phyloP scores from a whole-genome alignment of 1,140 invertebrate species.

The Daktulosphaira vitifoliae region DNA sequence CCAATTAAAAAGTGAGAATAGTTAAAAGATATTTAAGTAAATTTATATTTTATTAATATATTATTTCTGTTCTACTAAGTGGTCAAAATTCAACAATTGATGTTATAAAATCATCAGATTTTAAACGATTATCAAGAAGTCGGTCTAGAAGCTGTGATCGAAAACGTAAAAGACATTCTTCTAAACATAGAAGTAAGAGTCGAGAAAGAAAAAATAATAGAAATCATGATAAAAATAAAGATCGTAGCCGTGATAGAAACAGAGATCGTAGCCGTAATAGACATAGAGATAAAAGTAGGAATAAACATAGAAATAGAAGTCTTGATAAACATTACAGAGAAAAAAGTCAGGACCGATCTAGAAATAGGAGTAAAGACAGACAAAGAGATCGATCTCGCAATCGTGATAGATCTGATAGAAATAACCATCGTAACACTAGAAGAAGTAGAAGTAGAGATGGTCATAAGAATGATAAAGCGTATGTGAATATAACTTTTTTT shows the following conservation, averaged over 20 bases:
- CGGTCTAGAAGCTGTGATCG: slow-evolving; percentile 39
- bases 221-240: slow-evolving; percentile 39
- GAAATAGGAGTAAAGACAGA: slow-evolving; percentile 36
- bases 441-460: slow-evolving; percentile 40
- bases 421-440: slow-evolving; percentile 41
- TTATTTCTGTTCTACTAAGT: not conserved
- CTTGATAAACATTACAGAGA: slow-evolving; percentile 41
- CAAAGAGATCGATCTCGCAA: slow-evolving; percentile 38
- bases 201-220: slow-evolving; percentile 39
- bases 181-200: slow-evolving; percentile 39
- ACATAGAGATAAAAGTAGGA: slow-evolving; percentile 41
- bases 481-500: slow-evolving; percentile 5
- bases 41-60: not conserved
- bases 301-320: slow-evolving; percentile 39
- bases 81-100: not conserved
- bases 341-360: slow-evolving; percentile 39
- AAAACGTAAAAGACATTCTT: slow-evolving; percentile 38
- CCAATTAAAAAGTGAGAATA: slow-evolving; percentile 46
- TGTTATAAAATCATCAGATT: slow-evolving; percentile 37
- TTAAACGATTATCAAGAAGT: slow-evolving; percentile 41
- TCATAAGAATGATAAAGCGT: slow-evolving; percentile 42
- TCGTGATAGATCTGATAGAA: slow-evolving; percentile 41
- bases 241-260: slow-evolving; percentile 37
- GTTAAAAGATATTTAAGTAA: not conserved
- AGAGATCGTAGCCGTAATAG: slow-evolving; percentile 38